These are phyloP conservation scores for Myopa tessellatipennis DNA, from an alignment of 2,888 invertebrate genomes.

Conservation along the genomic window DNA sequence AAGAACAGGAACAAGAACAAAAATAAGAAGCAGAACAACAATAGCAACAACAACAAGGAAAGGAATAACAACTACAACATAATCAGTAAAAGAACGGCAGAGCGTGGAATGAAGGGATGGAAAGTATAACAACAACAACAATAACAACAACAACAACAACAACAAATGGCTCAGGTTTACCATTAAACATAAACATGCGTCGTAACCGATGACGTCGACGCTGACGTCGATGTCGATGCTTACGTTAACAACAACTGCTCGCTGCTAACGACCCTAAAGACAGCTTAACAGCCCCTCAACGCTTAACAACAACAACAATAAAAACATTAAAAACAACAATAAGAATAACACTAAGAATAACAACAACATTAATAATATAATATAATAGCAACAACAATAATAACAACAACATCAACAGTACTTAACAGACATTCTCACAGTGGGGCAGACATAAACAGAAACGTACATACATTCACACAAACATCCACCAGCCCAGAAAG, in stretches of 20 bases:
- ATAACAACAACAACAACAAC: neutral
- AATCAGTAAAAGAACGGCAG: neutral
- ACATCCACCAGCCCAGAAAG: neutral
- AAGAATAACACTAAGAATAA: conserved; percentile 51
- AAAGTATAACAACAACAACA: neutral
- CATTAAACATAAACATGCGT: neutral
- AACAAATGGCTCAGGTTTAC: neutral
- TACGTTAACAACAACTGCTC: conserved; percentile 2
- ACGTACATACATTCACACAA: conserved; percentile 20
- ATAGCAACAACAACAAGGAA: neutral
- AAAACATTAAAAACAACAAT: conserved; percentile 46
- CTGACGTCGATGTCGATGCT: neutral
- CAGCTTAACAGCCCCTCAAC: neutral
- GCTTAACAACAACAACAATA: conserved; percentile 45
- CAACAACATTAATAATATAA: neutral
- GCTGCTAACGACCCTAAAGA: neutral
- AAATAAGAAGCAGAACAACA: neutral
- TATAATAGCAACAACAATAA: neutral
- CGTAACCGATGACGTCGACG: neutral
- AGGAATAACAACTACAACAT: neutral
- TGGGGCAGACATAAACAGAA: conserved; percentile 17
- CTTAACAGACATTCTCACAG: neutral
- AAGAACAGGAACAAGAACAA: neutral
- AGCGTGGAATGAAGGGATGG: neutral
- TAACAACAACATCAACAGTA: neutral